phyloP scores from a whole-genome alignment of 2,888 invertebrate species.

The Meloe dianella region DNA sequence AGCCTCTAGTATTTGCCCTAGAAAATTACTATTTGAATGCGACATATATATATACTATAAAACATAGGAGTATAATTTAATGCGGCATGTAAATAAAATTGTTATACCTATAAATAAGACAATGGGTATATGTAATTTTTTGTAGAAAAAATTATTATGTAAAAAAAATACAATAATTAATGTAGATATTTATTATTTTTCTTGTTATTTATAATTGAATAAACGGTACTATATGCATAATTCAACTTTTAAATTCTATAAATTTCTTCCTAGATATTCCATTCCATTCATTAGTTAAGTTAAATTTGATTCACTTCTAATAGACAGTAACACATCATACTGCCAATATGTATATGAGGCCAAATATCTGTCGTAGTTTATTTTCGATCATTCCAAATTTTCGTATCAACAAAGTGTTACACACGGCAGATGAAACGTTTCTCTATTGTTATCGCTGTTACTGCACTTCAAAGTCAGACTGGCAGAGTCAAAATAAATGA shows the following conservation, averaged over 20 bases:
- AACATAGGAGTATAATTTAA: slow-evolving; percentile 11
- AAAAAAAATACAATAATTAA: slow-evolving; percentile 39
- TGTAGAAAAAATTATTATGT: slow-evolving; percentile 44
- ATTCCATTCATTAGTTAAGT: too few species aligned
- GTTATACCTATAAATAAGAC: slow-evolving; percentile 41
- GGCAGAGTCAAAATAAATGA: too few species aligned
- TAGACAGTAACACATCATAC: too few species aligned
- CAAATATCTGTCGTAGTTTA: too few species aligned
- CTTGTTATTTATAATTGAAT: slow-evolving; percentile 51
- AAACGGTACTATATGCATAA: slow-evolving; percentile 45
- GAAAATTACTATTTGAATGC: slow-evolving; percentile 29
- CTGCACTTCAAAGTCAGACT: too few species aligned
- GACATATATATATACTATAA: slow-evolving; percentile 32
- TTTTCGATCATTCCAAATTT: too few species aligned
- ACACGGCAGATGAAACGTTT: too few species aligned
- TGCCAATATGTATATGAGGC: too few species aligned
- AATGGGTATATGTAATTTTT: slow-evolving; percentile 42
- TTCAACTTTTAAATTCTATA: not conserved
- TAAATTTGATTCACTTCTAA: too few species aligned
- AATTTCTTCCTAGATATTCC: too few species aligned
- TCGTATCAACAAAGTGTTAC: too few species aligned
- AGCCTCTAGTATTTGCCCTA: slow-evolving; percentile 1
- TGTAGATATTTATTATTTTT: slow-evolving; percentile 52
- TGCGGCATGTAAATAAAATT: slow-evolving; percentile 43
- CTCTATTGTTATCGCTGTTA: too few species aligned